These are phyloP conservation scores for Saguinus imperator DNA, from an alignment of 2,113 vertebrate species.

Conservation along the genomic window DNA sequence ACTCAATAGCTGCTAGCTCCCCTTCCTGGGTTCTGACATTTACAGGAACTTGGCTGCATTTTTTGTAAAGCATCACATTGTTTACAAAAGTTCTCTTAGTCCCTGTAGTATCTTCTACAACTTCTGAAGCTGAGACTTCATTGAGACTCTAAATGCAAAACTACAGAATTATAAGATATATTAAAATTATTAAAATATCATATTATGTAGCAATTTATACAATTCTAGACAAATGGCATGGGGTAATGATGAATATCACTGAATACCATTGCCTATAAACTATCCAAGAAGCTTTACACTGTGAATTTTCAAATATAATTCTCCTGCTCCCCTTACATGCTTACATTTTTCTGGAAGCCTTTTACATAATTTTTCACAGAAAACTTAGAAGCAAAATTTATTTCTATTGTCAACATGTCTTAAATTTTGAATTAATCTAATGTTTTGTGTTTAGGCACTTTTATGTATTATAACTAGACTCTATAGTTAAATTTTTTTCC, in stretches of 20 bases:
- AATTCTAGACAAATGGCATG: background rate
- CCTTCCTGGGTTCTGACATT: background rate
- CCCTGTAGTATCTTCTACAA: background rate
- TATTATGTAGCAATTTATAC: background rate
- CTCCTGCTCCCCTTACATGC: background rate
- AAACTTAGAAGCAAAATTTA: background rate
- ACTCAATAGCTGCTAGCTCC: background rate
- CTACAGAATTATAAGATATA: background rate
- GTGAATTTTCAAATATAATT: background rate
- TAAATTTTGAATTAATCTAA: background rate
- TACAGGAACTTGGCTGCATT: background rate
- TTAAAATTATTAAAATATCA: constrained; percentile 7
- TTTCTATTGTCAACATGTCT: background rate
- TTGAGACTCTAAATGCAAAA: background rate
- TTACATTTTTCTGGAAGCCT: background rate
- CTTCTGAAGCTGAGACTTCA: background rate
- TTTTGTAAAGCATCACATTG: background rate
- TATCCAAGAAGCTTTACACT: background rate
- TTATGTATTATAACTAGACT: background rate
- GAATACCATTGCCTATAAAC: background rate
- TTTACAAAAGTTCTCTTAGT: background rate
- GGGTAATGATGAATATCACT: background rate
- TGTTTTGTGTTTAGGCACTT: background rate
- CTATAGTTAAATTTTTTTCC: background rate
- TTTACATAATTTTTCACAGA: background rate